Evolutionary conservation across 2,888 invertebrate genomes (phyloP), one percentile per base, ranked within the genome.

Genomic region (Linyphia triangularis): DNA sequence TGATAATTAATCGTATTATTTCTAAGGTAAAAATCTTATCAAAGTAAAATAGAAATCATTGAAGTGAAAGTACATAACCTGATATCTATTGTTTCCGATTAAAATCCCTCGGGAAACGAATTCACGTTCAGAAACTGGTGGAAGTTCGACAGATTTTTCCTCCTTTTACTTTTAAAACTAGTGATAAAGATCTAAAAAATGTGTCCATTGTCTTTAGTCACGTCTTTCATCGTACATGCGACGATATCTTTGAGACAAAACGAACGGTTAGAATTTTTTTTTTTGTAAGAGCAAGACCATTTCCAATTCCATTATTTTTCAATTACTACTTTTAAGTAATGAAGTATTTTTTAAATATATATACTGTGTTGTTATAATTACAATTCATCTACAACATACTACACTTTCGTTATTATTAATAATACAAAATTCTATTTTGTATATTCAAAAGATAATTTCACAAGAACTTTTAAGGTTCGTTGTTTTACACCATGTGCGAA

Each of bases 141-240:
- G 28, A 9, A 63, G 7, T 67, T 51, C 78, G 67, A 43, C 26
- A 51, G 43, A 22, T 19, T 24, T 61, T 51, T 40, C 61, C 61
- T 59, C 22, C n/a, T 73, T 28, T n/a, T 43, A 28, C 30, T 19
- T 75, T 33, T 30, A 24, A 70, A 40, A 70, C 19, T 16, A 10
- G 67, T 33, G 19, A 81, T 70, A 70, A 59, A 26, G 40, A n/a
- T 13, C 2, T 4, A 13, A 59, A 81, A 69, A 69, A 33, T 67
- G 26, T 28, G 37, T 57, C 70, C 59, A 81, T 81, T 81, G 81
- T 70, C 70, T 81, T 51, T 70, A 81, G 81, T 81, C 81, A 81
- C 81, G 81, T 81, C 33, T 37, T 70, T 57, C 69, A 81, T 81
- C 70, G 28, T 81, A 59, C 78, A 63, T 79, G 30, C 67, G 43